Percentiles rank a stretch among this genome's conserved stretches.
phyloP scores from a whole-genome alignment of 2,888 invertebrate genomes.

The Stratiomys singularior region DNA sequence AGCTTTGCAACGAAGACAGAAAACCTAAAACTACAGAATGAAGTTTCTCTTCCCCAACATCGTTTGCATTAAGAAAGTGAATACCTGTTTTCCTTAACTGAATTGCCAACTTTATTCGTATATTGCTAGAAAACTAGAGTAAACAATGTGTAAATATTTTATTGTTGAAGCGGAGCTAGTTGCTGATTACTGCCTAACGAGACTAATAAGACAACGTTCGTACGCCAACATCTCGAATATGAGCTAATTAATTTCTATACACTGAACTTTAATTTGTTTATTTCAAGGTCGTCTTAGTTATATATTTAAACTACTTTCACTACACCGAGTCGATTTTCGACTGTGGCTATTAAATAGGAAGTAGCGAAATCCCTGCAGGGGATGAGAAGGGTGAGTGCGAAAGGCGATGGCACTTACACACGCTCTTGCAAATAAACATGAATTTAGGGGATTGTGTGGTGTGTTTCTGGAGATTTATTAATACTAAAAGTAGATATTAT shows the following conservation, averaged over 20 bases:
- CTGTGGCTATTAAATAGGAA: not conserved
- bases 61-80: too few species aligned
- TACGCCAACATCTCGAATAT: not conserved
- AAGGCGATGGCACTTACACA: not conserved
- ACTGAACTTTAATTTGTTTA: not conserved
- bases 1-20: too few species aligned
- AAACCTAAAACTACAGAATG: too few species aligned
- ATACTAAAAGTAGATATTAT: not conserved
- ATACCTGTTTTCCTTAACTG: too few species aligned
- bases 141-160: too few species aligned
- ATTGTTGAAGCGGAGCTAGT: too few species aligned
- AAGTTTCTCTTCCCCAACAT: too few species aligned
- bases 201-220: too few species aligned
- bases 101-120: too few species aligned
- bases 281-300: constrained; percentile 27
- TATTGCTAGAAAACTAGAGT: too few species aligned
- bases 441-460: not conserved
- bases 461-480: not conserved
- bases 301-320: constrained; percentile 30
- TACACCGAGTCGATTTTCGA: constrained; percentile 19
- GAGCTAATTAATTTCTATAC: not conserved
- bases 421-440: not conserved
- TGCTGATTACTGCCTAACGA: too few species aligned
- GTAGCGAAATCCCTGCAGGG: not conserved
- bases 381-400: not conserved